Conservation (phyloP, 2,888 invertebrate genomes). For the Orthosia gothica region DNA sequence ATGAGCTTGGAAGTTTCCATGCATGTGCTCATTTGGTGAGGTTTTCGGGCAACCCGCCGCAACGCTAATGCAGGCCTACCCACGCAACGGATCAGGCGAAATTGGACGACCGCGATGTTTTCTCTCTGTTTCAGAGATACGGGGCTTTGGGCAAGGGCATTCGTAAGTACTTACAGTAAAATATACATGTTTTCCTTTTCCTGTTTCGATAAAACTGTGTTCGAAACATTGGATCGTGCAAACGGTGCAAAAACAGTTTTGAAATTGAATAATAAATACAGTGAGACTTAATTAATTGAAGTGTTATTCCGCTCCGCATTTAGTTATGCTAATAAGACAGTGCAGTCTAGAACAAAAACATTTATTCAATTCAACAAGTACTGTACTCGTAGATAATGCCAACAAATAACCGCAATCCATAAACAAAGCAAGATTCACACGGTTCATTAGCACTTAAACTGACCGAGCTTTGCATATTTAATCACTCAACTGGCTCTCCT, state of each 20-base stretch:
- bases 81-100: conserved; percentile 62
- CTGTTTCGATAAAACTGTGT: conserved; percentile 20
- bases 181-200: conserved; percentile 31
- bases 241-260: conserved; percentile 16
- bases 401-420: conserved; percentile 43
- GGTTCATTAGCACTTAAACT: conserved; percentile 67
- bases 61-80: conserved; percentile 61
- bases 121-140: conserved; percentile 43
- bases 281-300: conserved; percentile 12
- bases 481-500: conserved; percentile 56
- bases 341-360: conserved; percentile 30
- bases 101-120: conserved; percentile 61
- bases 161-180: conserved; percentile 20
- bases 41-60: conserved; percentile 59
- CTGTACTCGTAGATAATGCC: conserved; percentile 25
- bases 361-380: conserved; percentile 34
- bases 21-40: conserved; percentile 76
- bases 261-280: conserved; percentile 2
- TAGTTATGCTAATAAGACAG: conserved; percentile 29
- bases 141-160: conserved; percentile 19
- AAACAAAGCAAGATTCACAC: conserved; percentile 50
- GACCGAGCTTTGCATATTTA: conserved; percentile 61
- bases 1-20: conserved; percentile 79
- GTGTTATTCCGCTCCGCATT: conserved; percentile 18
- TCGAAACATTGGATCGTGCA: not conserved